These are phyloP conservation scores for Scomber colias DNA, from an alignment of 2,113 vertebrate genomes.

Conservation along the genomic window DNA sequence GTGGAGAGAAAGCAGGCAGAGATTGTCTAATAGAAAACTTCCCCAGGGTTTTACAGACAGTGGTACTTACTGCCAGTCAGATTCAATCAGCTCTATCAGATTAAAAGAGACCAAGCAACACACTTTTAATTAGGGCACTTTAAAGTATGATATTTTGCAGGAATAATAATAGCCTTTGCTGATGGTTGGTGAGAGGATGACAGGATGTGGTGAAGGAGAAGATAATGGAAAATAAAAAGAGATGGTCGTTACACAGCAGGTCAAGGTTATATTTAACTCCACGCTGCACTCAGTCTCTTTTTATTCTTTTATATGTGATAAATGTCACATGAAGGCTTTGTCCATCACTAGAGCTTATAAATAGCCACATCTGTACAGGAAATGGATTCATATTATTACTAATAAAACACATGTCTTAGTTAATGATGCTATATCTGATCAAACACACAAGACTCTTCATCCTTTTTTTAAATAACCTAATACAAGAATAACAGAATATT, in stretches of 20 bases:
- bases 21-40: conserved; percentile 66
- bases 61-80: conserved; percentile 80
- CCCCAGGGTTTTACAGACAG: conserved; percentile 76
- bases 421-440: no score
- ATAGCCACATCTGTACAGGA: no score
- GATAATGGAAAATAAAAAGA: conserved; percentile 39
- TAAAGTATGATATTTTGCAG: conserved; percentile 63
- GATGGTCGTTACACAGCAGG: conserved; percentile 40
- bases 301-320: not conserved
- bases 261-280: conserved; percentile 61
- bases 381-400: no score
- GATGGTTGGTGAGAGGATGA: conserved; percentile 56
- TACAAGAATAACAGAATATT: no score
- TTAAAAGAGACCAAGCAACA: conserved; percentile 68
- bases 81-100: conserved; percentile 78
- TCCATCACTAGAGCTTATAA: no score
- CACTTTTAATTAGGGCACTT: conserved; percentile 81
- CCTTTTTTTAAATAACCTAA: no score
- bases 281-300: not conserved
- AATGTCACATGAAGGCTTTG: no score
- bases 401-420: no score
- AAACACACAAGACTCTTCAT: no score
- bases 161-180: conserved; percentile 72
- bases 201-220: conserved; percentile 38
- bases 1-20: conserved; percentile 42